Evolutionary conservation across 2,797 vertebrate species (phyloP), one percentile per base, ranked within the genome.

Genomic region (Arctocebus calabarensis): DNA sequence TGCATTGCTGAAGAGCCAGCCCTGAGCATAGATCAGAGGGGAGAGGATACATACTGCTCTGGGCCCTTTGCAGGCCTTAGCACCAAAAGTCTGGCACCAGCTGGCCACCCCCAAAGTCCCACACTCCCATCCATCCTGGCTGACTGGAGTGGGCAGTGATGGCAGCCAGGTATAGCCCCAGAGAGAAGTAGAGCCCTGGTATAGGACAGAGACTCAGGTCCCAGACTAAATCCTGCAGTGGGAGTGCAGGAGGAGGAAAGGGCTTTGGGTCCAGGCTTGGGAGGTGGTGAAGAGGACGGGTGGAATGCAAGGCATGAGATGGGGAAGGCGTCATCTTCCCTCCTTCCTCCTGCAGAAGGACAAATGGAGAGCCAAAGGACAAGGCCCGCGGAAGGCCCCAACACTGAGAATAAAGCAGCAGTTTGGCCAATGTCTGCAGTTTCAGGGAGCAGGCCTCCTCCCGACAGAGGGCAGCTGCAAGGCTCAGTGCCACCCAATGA

Each of bases 361-460:
- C 62, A 85, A 27, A 77, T 0, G 14, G 82, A 92, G 29, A 92
- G 82, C 75, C 84, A 68, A 84, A 2, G 2, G 91, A 90, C 1
- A 0, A 75, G 84, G 37, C 79, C 74, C 17, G 0, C 0, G 37
- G 73, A 82, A 52, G 91, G 92, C 52, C 82, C 94, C 91, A 91
- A 93, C 90, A 96, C 97, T 94, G 97, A 96, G 86, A 90, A 90
- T 66, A 86, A 92, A 97, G 97, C 95, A 97, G 97, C 95, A 92
- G 84, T 91, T 23, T 93, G 97, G 95, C 97, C 96, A 95, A 43
- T 19, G 61, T 62, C 52, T 23, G 1, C 81, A 62, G 71, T 8
- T 17, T 37, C 27, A 12, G 52, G 73, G 61, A 45, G 55, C 90
- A 90, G 94, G 43, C 89, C 88, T 90, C 75, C 68, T 95, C 66